Conservation (phyloP, 2,797 vertebrate genomes). For the Sebastolobus alascanus region DNA sequence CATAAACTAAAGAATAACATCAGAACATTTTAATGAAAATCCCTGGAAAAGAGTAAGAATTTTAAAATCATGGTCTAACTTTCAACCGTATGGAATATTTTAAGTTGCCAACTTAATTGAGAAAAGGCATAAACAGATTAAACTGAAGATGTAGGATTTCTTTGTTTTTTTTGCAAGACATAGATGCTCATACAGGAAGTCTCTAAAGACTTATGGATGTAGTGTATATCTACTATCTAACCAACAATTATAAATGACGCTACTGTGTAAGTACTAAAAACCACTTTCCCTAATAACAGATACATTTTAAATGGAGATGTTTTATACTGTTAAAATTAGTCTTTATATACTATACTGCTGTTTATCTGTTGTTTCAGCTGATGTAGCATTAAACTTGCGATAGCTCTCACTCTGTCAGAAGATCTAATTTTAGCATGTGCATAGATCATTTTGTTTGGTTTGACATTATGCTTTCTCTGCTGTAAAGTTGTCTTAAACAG, state of each 20-base stretch:
- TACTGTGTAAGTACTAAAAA: slow-evolving; percentile 66
- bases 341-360: slow-evolving; percentile 75
- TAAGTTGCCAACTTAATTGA: not conserved
- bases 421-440: slow-evolving; percentile 63
- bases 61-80: not conserved
- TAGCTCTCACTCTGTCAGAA: slow-evolving; percentile 32
- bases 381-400: slow-evolving; percentile 68
- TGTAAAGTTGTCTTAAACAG: slow-evolving; percentile 37
- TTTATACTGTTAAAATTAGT: slow-evolving; percentile 72
- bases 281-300: slow-evolving; percentile 49
- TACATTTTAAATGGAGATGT: slow-evolving; percentile 59
- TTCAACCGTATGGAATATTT: too few species aligned
- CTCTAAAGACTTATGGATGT: slow-evolving; percentile 61
- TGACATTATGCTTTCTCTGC: slow-evolving; percentile 22
- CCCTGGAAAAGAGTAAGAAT: not conserved
- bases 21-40: not conserved
- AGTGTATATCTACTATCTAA: slow-evolving; percentile 77
- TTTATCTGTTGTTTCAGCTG: slow-evolving; percentile 68
- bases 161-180: slow-evolving; percentile 50
- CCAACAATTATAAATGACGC: slow-evolving; percentile 67
- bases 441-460: slow-evolving; percentile 6
- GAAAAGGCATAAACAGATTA: not conserved
- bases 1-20: not conserved
- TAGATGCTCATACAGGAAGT: slow-evolving; percentile 47
- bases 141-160: slow-evolving; percentile 3